Evolutionary conservation across 2,888 invertebrate genomes (phyloP).

Genomic region (Dicyrtomina minuta): DNA sequence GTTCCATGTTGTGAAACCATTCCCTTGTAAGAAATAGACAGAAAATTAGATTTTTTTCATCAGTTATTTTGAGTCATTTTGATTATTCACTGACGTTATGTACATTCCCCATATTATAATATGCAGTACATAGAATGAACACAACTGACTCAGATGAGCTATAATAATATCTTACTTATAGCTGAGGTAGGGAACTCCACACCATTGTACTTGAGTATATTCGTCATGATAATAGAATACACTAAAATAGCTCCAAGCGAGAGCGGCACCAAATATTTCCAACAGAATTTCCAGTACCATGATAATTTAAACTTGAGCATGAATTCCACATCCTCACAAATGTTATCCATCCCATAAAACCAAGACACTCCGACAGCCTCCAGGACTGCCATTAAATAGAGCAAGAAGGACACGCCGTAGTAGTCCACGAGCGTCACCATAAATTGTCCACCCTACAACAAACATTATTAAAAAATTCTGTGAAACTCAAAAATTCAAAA

Average conservation of each 20-base stretch:
- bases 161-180: slow-evolving; percentile 50
- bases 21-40: too few species aligned
- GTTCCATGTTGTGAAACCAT: too few species aligned
- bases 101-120: too few species aligned
- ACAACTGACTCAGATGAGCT: too few species aligned
- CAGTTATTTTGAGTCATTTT: neutral
- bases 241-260: slow-evolving; percentile 61
- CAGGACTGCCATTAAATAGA: slow-evolving; percentile 59
- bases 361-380: slow-evolving; percentile 25
- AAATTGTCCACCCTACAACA: slow-evolving; percentile 69
- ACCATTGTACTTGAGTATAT: slow-evolving; percentile 60
- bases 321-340: slow-evolving; percentile 74
- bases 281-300: slow-evolving; percentile 77
- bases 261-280: slow-evolving; percentile 72
- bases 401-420: slow-evolving; percentile 66
- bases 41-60: too few species aligned
- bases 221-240: slow-evolving; percentile 60
- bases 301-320: slow-evolving; percentile 72
- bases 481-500: too few species aligned
- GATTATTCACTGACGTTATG: too few species aligned
- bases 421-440: slow-evolving; percentile 65
- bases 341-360: slow-evolving; percentile 56
- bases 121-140: too few species aligned
- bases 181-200: slow-evolving; percentile 63
- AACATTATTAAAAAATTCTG: slow-evolving; percentile 63